Base-by-base conservation (phyloP, 2,113 vertebrate species). In the Eudyptes chrysolophus region DNA sequence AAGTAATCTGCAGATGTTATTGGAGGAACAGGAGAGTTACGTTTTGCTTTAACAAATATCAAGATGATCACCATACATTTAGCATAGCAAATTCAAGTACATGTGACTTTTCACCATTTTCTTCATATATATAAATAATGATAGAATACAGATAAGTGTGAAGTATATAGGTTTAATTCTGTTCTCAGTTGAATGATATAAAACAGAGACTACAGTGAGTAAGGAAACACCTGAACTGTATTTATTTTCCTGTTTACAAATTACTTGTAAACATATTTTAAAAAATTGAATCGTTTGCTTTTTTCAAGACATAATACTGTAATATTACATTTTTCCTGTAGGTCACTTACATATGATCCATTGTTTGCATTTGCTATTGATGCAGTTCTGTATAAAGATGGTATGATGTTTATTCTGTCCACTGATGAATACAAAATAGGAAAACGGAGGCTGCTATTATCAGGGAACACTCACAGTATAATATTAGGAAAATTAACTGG, bases 211-310 rank as follows among this genome's bases (percentile, higher is more conserved):
- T 51, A 11, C 4, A 48, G 7, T 60, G 44, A 60, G 16, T 51
- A 87, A 65, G 54, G 3, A 86, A 92, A 42, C n/a, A 81, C 10
- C 21, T 70, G 34, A 69, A 54, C 22, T 49, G 2, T 38, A 34
- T 77, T 91, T 89, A 30, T 83, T 86, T 85, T 87, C 24, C 29
- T 54, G 8, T 74, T 87, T 49, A 30, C 4, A 55, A 68, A 42
- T 68, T 71, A 26, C 2, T 71, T 80, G 20, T 40, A 61, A 84
- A 61, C 2, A 11, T 57, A 19, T 48, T 80, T 66, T 7, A 0
- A 30, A 32, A 54, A 46, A 64, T 3, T 0, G 1, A 34, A 7
- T 68, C 1, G n/a, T 66, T 86, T 3, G 30, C 3, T 42, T 48
- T 80, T 89, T 86, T 69, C 10, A 77, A 65, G 44, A 16, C 24